Percentiles rank a stretch among this genome's conserved stretches.
Evolutionary conservation across 2,113 vertebrate species (phyloP).

Genomic region (Megalops atlanticus): DNA sequence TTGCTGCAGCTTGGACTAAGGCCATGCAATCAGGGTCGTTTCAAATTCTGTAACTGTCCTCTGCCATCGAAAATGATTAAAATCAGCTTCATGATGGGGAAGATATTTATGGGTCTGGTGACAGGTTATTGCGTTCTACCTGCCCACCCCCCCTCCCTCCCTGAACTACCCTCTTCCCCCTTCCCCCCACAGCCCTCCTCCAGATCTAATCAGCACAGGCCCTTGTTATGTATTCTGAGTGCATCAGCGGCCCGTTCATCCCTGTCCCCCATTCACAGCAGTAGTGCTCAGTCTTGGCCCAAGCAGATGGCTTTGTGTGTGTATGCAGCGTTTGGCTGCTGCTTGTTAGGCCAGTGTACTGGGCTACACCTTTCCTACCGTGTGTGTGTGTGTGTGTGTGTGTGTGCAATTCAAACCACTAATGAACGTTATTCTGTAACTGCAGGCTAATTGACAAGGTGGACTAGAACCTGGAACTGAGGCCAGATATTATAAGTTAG

Average conservation of each 20-base stretch:
- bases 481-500: conserved; percentile 1
- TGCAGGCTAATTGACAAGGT: conserved; percentile 23
- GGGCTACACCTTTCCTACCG: neutral
- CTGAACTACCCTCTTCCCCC: conserved; percentile 18
- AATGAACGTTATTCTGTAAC: conserved; percentile 52
- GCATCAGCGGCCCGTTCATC: neutral
- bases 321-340: neutral
- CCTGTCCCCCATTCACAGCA: neutral
- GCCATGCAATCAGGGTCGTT: neutral
- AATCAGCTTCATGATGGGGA: conserved; percentile 27
- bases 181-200: neutral
- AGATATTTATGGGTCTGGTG: conserved; percentile 37
- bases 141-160: conserved; percentile 12
- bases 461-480: conserved; percentile 41
- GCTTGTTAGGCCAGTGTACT: neutral
- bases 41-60: neutral
- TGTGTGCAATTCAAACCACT: neutral
- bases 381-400: too few species aligned
- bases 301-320: neutral
- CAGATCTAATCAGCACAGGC: neutral
- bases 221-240: neutral
- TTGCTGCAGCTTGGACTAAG: neutral
- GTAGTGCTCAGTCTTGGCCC: neutral
- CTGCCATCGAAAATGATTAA: conserved; percentile 19
- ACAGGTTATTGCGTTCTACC: conserved; percentile 25